Evolutionary conservation across 2,113 vertebrate genomes (phyloP), one percentile per base, ranked within the genome.

Genomic region (Leucopternis melanops): DNA sequence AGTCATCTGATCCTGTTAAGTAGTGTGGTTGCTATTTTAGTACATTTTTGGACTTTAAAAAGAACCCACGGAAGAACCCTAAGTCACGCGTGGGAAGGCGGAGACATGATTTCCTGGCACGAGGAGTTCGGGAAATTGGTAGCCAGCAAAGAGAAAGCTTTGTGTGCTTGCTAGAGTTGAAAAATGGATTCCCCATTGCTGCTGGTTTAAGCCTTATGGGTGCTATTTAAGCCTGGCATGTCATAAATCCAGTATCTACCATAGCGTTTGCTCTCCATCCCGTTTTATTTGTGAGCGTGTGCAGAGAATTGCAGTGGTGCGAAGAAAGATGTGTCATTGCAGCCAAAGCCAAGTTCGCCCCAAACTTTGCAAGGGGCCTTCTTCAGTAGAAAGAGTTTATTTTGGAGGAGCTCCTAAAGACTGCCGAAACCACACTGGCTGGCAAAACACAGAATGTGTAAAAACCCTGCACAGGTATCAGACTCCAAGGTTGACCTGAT

Each of bases 221-320:
- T 97, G 97, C 98, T 97, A 91, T 97, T 98, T 97, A 98, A 98
- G 97, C 96, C 45, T 97, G 97, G 97, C 97, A 96, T 94, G 90
- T 77, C 96, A 90, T 98, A 97, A 98, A 98, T 98, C 88, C 95
- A 70, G 50, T 69, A 94, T 92, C 88, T 92, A 94, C 94, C 85
- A 85, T 63, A 93, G 40, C 29, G 7, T 96, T 93, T 79, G 57
- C 36, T 94, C 88, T 94, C 92, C 95, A 87, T 97, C 94, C 85
- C 16, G 0, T 95, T 97, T 96, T 97, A 94, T 97, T 95, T 79
- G 90, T 54, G 78, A 94, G 57, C 4, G 3, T 79, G 86, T 69
- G 92, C 88, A 81, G 93, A 91, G 93, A 91, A 96, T 75, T 81
- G 81, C 54, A 44, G 77, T 17, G 47, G 54, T 34, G 21, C 59